Base-by-base conservation (phyloP, 2,113 vertebrate genomes). In the Notiomystis cincta region DNA sequence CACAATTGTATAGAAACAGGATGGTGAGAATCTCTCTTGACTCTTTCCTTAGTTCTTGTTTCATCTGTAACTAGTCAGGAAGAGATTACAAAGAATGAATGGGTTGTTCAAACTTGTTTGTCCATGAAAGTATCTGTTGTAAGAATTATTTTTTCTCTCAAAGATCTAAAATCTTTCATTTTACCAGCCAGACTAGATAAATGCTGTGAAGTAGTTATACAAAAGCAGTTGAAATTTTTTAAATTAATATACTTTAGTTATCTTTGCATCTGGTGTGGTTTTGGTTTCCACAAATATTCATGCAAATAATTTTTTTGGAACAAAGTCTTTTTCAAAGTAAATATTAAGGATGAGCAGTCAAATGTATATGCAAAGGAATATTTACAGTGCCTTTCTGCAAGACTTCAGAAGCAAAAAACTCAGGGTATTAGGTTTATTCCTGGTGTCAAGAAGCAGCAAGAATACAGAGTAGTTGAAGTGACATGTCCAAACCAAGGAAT, bases 231-330 rank as follows among this genome's bases (percentile, higher is more conserved):
- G 10, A 57, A 11, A 1, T 48, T 44, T 87, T 82, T 89, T 50
- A 4, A 65, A 78, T 56, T 0, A 83, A 75, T 78, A 21, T 45
- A 18, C 47, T 86, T 91, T 28, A 58, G 38, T 53, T 73, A 8
- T 60, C 35, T 64, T 87, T 95, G 60, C 31, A 83, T 81, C 60
- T 91, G 33, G 35, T 75, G n/a, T 83, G 51, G 13, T 56, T 94
- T 92, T 81, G 22, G n/a, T 88, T 90, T 94, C 70, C 82, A 58
- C 78, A 95, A 86, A 62, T 75, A 92, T 70, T 92, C 47, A 51
- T 73, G 35, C 31, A 90, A 88, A 54, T 80, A 11, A 33, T 19
- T 88, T 85, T 72, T 80, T 82, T 66, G 71, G 60, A 86, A 66
- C 13, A 67, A 91, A 56, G 13, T 53, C 20, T 27, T 88, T 86